phyloP scores from a whole-genome alignment of 2,797 vertebrate species.

The Manis crassicaudata region DNA sequence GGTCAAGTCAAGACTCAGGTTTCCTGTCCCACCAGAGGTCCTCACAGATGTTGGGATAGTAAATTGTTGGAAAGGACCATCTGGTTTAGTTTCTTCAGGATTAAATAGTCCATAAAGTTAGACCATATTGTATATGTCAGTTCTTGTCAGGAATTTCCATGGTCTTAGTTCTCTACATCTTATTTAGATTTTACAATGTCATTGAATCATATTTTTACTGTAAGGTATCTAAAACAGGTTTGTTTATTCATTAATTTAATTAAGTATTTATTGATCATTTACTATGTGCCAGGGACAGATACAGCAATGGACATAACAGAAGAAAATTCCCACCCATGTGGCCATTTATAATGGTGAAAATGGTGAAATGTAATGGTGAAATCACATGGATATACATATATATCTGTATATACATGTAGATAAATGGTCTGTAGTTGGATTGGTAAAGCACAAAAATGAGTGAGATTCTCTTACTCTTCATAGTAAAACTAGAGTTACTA shows the following conservation, averaged over 20 bases:
- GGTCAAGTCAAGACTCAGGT: background rate
- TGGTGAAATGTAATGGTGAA: background rate
- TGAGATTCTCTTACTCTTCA: background rate
- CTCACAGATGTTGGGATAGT: background rate
- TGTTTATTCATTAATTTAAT: constrained; percentile 19
- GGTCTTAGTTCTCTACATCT: background rate
- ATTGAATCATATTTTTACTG: constrained; percentile 13
- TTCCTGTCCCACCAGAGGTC: background rate
- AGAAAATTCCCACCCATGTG: background rate
- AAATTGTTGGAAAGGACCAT: background rate
- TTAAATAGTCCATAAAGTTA: background rate
- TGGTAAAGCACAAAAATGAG: background rate
- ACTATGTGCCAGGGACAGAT: background rate
- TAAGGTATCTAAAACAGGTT: background rate
- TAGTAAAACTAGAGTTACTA: background rate
- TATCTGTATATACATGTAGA: background rate
- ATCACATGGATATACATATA: too few relatives aligned
- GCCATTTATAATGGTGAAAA: background rate
- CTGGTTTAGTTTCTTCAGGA: background rate
- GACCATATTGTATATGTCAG: background rate
- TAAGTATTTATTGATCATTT: background rate
- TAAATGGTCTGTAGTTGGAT: background rate
- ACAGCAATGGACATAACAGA: background rate
- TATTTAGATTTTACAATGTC: background rate
- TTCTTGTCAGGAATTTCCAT: background rate